These are phyloP conservation scores for Piezodorus guildinii DNA, from an alignment of 1,140 invertebrate species.

Conservation along the genomic window DNA sequence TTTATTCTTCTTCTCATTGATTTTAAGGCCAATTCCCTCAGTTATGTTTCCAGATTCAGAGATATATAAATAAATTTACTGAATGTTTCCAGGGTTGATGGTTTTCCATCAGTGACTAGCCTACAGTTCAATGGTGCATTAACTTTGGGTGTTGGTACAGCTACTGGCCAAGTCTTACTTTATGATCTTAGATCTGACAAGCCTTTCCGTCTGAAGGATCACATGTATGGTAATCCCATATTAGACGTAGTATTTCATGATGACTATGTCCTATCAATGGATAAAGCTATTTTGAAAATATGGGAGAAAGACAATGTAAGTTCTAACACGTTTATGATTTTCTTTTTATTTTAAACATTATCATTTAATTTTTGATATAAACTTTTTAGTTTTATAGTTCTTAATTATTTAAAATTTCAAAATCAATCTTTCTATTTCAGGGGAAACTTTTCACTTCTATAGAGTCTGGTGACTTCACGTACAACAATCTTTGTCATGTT, in stretches of 20 bases:
- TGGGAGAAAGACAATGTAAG: conserved; percentile 84
- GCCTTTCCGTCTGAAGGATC: conserved; percentile 85
- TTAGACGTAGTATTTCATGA: conserved; percentile 81
- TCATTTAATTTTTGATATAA: no score
- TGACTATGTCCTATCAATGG: conserved; percentile 83
- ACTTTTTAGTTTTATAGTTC: no score
- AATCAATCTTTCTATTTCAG: conserved; percentile 44
- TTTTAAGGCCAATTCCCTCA: no score
- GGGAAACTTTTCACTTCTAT: conserved; percentile 89
- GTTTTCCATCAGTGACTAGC: conserved; percentile 65
- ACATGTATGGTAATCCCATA: conserved; percentile 87
- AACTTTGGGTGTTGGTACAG: conserved; percentile 81
- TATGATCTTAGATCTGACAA: conserved; percentile 90
- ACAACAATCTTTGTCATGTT: conserved; percentile 85
- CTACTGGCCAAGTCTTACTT: conserved; percentile 82
- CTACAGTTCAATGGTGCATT: conserved; percentile 72
- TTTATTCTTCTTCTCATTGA: no score
- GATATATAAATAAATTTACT: no score
- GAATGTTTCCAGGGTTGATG: conserved; percentile 39
- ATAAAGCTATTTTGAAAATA: conserved; percentile 82
- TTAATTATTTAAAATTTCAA: no score
- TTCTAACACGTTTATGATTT: neutral
- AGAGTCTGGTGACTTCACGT: conserved; percentile 59
- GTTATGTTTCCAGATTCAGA: no score
- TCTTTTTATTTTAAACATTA: conserved; percentile 16